phyloP scores from a whole-genome alignment of 2,797 vertebrate species.

The Anolis apletophallus region DNA sequence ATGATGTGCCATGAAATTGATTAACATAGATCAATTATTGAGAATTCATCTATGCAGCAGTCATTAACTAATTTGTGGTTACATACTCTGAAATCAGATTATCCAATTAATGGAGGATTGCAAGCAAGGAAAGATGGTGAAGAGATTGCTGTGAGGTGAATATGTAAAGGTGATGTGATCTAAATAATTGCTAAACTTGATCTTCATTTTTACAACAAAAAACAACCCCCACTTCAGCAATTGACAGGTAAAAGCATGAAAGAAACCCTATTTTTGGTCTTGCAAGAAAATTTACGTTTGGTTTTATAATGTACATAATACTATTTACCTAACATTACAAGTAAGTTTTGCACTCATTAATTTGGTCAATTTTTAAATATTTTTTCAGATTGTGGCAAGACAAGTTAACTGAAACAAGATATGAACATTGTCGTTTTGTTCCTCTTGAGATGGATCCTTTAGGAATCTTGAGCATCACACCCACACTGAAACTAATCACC shows the following conservation, averaged over 20 bases:
- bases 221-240: neutral
- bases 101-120: constrained; percentile 80
- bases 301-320: neutral
- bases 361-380: constrained; percentile 11
- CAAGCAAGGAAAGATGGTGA: constrained; percentile 72
- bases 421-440: neutral
- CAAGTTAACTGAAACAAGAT: neutral
- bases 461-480: neutral
- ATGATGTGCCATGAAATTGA: constrained; percentile 65
- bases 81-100: constrained; percentile 76
- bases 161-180: neutral
- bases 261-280: neutral
- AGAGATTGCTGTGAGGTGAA: neutral
- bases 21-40: constrained; percentile 81
- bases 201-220: neutral
- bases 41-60: constrained; percentile 78
- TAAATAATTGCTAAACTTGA: neutral
- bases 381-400: too few relatives aligned
- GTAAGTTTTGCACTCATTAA: neutral
- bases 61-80: constrained; percentile 73
- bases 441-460: neutral
- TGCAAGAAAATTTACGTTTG: neutral
- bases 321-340: neutral
- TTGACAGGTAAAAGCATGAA: neutral
- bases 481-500: neutral